Conservation (phyloP, 2,888 invertebrate species). For the Stramonita haemastoma region DNA sequence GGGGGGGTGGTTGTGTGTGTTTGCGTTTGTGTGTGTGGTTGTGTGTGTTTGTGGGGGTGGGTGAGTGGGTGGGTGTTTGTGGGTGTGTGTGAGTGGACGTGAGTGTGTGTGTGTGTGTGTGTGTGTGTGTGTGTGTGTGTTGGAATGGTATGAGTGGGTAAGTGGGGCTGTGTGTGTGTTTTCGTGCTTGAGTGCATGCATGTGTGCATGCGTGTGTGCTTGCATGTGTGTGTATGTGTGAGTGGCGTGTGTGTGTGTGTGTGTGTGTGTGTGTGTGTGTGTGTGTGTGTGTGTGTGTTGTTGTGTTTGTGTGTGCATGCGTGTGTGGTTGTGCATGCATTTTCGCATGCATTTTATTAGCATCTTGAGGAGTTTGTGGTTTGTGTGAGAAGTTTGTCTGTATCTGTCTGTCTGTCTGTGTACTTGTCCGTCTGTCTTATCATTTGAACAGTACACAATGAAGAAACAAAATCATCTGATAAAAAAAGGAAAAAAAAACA, state of each 20-base stretch:
- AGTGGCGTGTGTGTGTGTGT: too few species aligned
- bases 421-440: background rate
- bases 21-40: background rate
- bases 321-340: background rate
- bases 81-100: background rate
- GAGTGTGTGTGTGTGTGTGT: background rate
- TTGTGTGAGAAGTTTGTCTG: background rate
- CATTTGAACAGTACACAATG: background rate
- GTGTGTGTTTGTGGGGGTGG: background rate
- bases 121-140: background rate
- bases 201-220: background rate
- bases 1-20: background rate
- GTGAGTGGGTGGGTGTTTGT: background rate
- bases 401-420: background rate
- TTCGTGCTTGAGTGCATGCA: background rate
- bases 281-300: conserved; percentile 17
- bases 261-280: background rate
- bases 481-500: too few species aligned
- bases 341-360: background rate
- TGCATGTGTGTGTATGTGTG: too few species aligned
- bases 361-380: background rate
- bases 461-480: too few species aligned
- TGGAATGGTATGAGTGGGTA: background rate
- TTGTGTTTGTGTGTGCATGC: background rate
- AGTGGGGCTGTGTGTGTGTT: background rate